Base-by-base conservation (phyloP, 2,113 vertebrate genomes). In the Dryoscopus gambensis region DNA sequence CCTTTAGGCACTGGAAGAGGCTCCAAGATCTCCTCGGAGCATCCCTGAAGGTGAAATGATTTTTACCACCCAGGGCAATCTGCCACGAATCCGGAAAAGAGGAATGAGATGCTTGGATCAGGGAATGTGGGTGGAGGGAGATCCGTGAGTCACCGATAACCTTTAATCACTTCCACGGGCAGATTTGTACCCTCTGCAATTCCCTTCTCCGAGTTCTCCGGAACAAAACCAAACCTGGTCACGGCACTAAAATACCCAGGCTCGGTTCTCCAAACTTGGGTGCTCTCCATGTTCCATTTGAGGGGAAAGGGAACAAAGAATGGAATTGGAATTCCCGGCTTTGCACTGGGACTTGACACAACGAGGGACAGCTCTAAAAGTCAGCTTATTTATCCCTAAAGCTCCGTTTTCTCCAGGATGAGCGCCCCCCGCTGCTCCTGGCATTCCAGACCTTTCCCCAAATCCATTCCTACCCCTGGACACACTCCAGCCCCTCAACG, bases 241-340 rank as follows among this genome's bases (percentile, higher is more conserved):
- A 2, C 0, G 2, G 44, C 44, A 16, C 17, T 1, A 5, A 47
- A 21, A 23, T 3, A 31, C 12, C 60, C 5, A 23, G 33, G 53
- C 65, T 49, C 22, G 3, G 7, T 16, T 63, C 47, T 42, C 53
- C 39, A n/a, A 15, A 17, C 57, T 59, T 7, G 3, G 63, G 22
- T 23, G 15, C 15, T 75, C 21, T 10, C 30, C 22, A 5, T 0
- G 12, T 17, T 50, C 28, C 13, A 1, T 5, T n/a, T 22, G n/a
- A 27, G 27, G 25, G 25, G 31, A 30, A 76, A 67, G 15, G n/a
- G 37, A 77, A 9, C 5, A 6, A 63, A 31, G 35, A 28, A 63
- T 1, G 21, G 59, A n/a, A 65, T 18, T 0, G 1, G 53, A 64
- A 83, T 39, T 67, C 21, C 39, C 2, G 3, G 10, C 10, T 42